Base-by-base conservation (phyloP, 2,888 invertebrate species). In the Rotaria magnacalcarata region DNA sequence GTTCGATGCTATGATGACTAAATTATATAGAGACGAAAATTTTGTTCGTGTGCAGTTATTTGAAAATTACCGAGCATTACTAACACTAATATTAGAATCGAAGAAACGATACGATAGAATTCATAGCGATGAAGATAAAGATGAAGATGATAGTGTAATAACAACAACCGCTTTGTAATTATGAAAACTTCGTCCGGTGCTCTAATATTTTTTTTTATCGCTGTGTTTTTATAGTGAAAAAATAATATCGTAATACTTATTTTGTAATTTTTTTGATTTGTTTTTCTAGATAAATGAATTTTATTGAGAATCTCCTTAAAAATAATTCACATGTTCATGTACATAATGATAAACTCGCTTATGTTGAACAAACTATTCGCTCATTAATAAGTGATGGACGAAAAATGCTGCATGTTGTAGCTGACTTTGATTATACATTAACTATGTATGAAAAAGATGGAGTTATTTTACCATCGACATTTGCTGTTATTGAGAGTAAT, bases 1-100 rank as follows among this genome's bases (percentile, higher is more conserved):
- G 90, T 97, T 95, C 90, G 96, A 96, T 89, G 96, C 96, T 85
- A 96, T 98, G 96, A 92, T 98, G 89, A 96, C 95, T 86, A 93
- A 97, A 88, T 93, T 98, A 74, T 96, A 96, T 91, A 96, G 97
- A 91, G 96, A 97, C 90, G 97, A 98, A 91, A 92, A 97, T 88
- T 96, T 97, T 91, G 94, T 95, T 89, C 95, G 97, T 90, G 97
- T 98, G 52, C 96, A 96, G 94, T 94, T 95, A 90, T 98, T 97
- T 90, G 97, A 98, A 92, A 94, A 94, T 6, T 93, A 88, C 91
- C 94, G 95, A 90, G 94, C 89, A 50, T 90, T 90, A 34, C 88
- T 92, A 43, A 88, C 88, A 60, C 24, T 47, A 47, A 16, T n/a
- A 43, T n/a, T 80, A 47, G 47, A 11, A n/a, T n/a, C 21, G 11